Percentiles rank a stretch among this genome's conserved stretches.
Evolutionary conservation across 64 coral and sea anemone genomes (phyloP).

Genomic region (Stichodactyla mertensii): DNA sequence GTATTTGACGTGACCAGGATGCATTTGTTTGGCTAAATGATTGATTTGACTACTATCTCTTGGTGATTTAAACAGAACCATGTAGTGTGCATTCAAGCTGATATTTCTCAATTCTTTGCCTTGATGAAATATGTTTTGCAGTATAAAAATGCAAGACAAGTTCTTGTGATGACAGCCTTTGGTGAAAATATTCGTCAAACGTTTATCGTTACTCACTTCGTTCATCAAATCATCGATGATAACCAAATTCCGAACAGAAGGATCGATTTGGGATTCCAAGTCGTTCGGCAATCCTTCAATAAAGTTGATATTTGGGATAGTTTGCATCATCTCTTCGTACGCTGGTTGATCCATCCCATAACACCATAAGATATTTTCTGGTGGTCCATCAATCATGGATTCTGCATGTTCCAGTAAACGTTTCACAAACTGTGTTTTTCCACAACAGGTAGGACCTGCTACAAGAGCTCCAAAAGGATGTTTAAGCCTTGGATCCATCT

Average conservation of each 20-base stretch:
- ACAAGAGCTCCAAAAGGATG: slow-evolving; percentile 43
- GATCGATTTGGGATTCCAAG: no score
- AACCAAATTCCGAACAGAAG: no score
- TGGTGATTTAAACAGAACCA: neutral
- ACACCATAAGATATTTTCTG: slow-evolving; percentile 52
- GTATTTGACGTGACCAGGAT: slow-evolving; percentile 2
- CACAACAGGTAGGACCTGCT: slow-evolving; percentile 37
- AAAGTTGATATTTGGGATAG: slow-evolving; percentile 46
- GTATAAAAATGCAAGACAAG: neutral
- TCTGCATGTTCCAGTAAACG: slow-evolving; percentile 36
- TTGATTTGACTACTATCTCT: no score
- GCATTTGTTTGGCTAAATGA: neutral
- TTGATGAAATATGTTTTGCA: slow-evolving; percentile 18
- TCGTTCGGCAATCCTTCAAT: slow-evolving; percentile 36
- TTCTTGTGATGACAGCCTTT: no score
- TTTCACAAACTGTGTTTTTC: neutral
- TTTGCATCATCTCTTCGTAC: slow-evolving; percentile 28
- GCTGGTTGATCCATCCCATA: neutral
- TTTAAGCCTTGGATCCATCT: slow-evolving; percentile 49
- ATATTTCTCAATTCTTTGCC: neutral
- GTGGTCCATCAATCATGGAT: slow-evolving; percentile 17
- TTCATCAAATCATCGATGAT: slow-evolving; percentile 30
- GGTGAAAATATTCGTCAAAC: no score
- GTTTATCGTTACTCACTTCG: neutral
- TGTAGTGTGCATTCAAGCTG: slow-evolving; percentile 31